These are phyloP conservation scores for Naja naja DNA, from an alignment of 2,113 vertebrate genomes.

Conservation along the genomic window DNA sequence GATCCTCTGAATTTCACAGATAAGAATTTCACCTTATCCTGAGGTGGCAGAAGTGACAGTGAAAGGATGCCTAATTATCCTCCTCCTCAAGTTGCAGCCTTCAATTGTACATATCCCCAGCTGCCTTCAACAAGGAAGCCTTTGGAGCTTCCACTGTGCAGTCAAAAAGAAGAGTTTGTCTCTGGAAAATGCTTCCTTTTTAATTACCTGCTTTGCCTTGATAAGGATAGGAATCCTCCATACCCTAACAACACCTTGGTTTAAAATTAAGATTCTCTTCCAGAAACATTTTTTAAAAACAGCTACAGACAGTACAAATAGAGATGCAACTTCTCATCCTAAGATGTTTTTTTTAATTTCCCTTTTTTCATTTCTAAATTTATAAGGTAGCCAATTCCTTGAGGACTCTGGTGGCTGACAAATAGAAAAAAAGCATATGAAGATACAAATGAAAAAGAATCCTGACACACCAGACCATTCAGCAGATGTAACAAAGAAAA, in stretches of 20 bases:
- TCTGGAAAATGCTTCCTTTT: constrained; percentile 12
- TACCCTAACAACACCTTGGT: background rate
- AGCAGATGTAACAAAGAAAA: background rate
- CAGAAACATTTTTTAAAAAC: constrained; percentile 35
- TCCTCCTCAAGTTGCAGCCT: background rate
- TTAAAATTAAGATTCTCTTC: constrained; percentile 3
- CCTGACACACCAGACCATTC: background rate
- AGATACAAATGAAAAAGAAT: background rate
- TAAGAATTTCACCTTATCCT: background rate
- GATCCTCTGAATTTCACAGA: background rate
- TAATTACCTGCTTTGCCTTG: constrained; percentile 3
- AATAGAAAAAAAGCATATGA: background rate
- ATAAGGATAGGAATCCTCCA: background rate
- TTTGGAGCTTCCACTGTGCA: background rate
- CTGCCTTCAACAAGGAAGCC: background rate
- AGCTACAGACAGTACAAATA: constrained; percentile 43
- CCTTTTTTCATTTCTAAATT: background rate
- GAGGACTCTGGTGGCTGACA: background rate
- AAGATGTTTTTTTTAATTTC: constrained; percentile 27
- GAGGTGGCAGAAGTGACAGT: background rate
- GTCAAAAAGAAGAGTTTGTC: constrained; percentile 4
- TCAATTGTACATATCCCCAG: background rate
- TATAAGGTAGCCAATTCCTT: background rate
- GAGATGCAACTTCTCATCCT: constrained; percentile 38
- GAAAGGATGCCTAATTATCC: constrained; percentile 5